Percentiles rank a stretch among this genome's conserved stretches.
Conservation (phyloP, 30 jellyfish, hydroid and myxozoan species). For the Aurelia aurita complex sp. Pacific region DNA sequence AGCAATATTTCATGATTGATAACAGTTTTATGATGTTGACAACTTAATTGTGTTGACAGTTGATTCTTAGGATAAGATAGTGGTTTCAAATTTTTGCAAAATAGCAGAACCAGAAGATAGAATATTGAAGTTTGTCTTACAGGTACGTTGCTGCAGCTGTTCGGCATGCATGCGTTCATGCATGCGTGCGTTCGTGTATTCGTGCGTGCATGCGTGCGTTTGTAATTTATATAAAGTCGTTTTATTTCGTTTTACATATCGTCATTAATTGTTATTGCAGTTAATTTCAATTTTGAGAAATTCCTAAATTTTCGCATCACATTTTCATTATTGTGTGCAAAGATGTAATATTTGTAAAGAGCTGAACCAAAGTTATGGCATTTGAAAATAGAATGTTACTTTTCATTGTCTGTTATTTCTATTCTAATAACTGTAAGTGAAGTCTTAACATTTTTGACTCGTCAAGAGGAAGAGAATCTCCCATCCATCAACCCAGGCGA, state of each 20-base stretch:
- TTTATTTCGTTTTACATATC: constrained; percentile 10
- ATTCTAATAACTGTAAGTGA: not conserved
- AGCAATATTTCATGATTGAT: too few relatives aligned
- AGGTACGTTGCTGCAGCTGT: too few relatives aligned
- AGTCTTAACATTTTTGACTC: not conserved
- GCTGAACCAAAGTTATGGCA: constrained; percentile 45
- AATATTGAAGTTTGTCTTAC: too few relatives aligned
- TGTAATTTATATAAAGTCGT: not conserved
- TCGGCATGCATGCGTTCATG: too few relatives aligned
- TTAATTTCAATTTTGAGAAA: constrained; percentile 24
- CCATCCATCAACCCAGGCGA: too few relatives aligned
- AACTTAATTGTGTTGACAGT: too few relatives aligned
- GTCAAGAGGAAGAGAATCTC: not conserved
- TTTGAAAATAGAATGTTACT: constrained; percentile 2
- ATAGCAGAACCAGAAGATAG: too few relatives aligned
- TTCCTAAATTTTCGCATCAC: constrained; percentile 4
- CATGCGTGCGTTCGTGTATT: too few relatives aligned
- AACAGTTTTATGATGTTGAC: too few relatives aligned
- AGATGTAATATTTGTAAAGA: constrained; percentile 61
- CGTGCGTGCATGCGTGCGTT: not conserved
- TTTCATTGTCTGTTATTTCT: not conserved
- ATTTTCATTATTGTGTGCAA: constrained; percentile 34
- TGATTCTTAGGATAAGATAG: too few relatives aligned
- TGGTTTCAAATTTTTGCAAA: too few relatives aligned
- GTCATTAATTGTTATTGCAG: constrained; percentile 5